Evolutionary conservation across 1,140 invertebrate species (phyloP).

Genomic region (Drosophila sucinea): DNA sequence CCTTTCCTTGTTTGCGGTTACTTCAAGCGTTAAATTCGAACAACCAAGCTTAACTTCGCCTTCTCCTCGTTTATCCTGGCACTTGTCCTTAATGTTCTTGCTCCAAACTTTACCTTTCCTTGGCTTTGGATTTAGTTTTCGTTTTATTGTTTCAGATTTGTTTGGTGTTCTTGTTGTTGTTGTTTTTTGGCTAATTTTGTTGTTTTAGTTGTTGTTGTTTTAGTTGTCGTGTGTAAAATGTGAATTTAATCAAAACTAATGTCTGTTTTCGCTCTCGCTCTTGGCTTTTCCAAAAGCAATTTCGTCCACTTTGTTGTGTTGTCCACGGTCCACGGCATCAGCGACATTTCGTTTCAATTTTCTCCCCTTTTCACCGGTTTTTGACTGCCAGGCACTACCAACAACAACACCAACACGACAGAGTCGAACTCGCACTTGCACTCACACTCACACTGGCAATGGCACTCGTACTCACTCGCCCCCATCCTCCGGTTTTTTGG

Average conservation of each 20-base stretch:
- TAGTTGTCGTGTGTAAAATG: conserved; percentile 40
- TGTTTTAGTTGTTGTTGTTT: conserved; percentile 17
- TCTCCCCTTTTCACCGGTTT: conserved; percentile 23
- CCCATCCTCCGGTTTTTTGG: conserved; percentile 39
- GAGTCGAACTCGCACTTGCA: too few relatives aligned
- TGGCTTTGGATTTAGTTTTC: conserved; percentile 21
- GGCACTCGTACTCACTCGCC: conserved; percentile 15
- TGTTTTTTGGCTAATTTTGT: conserved; percentile 49
- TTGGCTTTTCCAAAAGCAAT: conserved; percentile 69
- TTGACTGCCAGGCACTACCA: conserved; percentile 24
- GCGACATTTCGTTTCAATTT: conserved; percentile 78
- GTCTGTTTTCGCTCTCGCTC: conserved; percentile 27
- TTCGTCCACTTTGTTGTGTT: conserved; percentile 80
- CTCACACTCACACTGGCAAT: too few relatives aligned
- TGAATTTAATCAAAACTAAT: conserved; percentile 76
- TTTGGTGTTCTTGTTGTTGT: conserved; percentile 19
- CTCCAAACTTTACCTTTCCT: conserved; percentile 18
- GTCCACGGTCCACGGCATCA: conserved; percentile 72
- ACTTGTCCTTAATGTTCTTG: not conserved
- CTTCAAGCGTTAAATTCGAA: conserved; percentile 49
- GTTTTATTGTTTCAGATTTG: conserved; percentile 8
- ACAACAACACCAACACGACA: too few relatives aligned
- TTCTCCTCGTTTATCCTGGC: not conserved
- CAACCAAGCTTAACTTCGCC: conserved; percentile 9
- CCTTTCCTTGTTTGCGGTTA: conserved; percentile 34